Evolutionary conservation across 2,797 vertebrate genomes (phyloP), one percentile per base, ranked within the genome.

Genomic region (Todus mexicanus): DNA sequence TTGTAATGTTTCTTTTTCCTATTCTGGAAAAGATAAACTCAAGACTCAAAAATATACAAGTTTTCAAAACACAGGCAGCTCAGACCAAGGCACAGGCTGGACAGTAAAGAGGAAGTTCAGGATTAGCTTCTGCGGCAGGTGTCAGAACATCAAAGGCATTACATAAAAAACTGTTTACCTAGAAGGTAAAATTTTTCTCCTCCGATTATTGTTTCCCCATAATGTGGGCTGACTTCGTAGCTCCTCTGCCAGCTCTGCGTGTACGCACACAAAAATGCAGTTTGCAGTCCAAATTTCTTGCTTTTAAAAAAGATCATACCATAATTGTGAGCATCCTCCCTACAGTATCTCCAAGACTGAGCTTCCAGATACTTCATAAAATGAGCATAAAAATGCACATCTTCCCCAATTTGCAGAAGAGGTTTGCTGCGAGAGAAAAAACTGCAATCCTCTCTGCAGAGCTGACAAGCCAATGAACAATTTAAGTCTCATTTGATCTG

Each of bases 401-500:
- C n/a, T 72, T 61, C 10, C 56, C 45, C 59, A 72, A 57, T 35
- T 22, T 57, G 90, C 84, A 80, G 71, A 76, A 76, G 72, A 80
- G 69, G 50, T 80, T 85, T 90, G 77, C 68, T 79, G 59, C 0
- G 1, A 75, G 43, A 73, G 66, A 47, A 80, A 57, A 53, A 81
- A 3, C 50, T 31, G 63, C 80, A 60, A 17, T 76, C 43, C 77
- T 66, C 77, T 66, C 91, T 79, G 92, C 85, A 91, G 77, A 88
- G 75, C 84, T 81, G 84, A 71, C 17, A 19, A 88, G 82, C 47
- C 73, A 64, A 26, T 10, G 43, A 86, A 60, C 91, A 93, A 86
- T 56, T 79, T 82, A 35, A 91, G 77, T 79, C 68, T 89, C 71
- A 93, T 53, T 60, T 79, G 82, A 87, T 92, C 82, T 84, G 83